Evolutionary conservation across 2,113 vertebrate species (phyloP), one percentile per base, ranked within the genome.

Genomic region (Rhynchopsitta pachyrhyncha): DNA sequence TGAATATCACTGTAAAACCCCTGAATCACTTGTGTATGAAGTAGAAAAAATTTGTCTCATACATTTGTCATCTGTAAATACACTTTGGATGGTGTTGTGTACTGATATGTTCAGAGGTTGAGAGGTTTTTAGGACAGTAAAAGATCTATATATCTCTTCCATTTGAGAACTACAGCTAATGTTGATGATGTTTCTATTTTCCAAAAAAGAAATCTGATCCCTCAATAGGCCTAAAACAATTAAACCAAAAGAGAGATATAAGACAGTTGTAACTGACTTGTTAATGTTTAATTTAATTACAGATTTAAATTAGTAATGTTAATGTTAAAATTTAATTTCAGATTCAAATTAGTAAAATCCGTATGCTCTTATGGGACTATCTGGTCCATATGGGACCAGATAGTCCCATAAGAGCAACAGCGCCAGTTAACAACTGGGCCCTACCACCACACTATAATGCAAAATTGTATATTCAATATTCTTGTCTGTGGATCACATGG

Each of bases 391-490:
- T 57, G 31, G 29, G 31, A 57, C 6, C 14, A 63, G 28, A 19
- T 2, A 76, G 11, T 52, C 11, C 5, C 17, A 52, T 17, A 44
- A n/a, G 4, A 78, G 9, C 28, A 92, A 27, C 17, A 63, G 4
- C 9, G 6, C 1, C 19, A 42, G 13, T 41, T 35, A 70, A 5
- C 17, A 64, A 11, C 13, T 76, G 6, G 14, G 4, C 2, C 4
- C 5, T 70, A 25, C 17, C 62, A 25, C 7, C 13, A 23, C 1
- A 0, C 7, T 68, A 16, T n/a, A 14, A 7, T 20, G 20, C 13
- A 77, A 80, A 80, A 77, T 33, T 44, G 52, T 13, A 86, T 29
- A 29, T 27, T 60, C 27, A 47, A 5, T 82, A 66, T 37, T 69
- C 29, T 44, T 68, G 3, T 27, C 10, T 39, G 4, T 44, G 55